Evolutionary conservation across 2,113 vertebrate species (phyloP), one percentile per base, ranked within the genome.

Genomic region (Centropus bengalensis): DNA sequence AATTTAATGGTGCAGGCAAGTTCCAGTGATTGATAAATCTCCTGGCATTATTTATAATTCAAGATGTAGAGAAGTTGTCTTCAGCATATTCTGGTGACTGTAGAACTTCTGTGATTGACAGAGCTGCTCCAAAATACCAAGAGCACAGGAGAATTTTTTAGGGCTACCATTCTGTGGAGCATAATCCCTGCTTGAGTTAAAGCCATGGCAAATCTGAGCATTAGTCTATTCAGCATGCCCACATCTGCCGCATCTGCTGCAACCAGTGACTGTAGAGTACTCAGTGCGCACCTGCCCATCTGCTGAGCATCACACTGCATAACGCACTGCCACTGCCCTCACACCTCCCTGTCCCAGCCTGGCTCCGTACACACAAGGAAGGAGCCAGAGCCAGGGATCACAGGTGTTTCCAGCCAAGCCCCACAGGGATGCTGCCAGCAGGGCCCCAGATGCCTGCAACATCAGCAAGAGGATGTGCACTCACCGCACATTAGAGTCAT

Each of bases 401-500:
- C 84, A 90, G 73, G 86, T 69, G 93, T 54, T 92, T 77, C 76
- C 91, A 33, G 19, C 3, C 0, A 62, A 79, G 63, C 30, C 20
- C 30, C 0, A 0, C 24, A 4, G 28, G 63, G 92, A 56, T 4
- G 44, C 73, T 66, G 91, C 60, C 62, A 27, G 74, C 60, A 33
- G 23, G 18, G 33, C 49, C 79, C 18, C 13, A 5, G 44, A 28
- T 3, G 2, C 67, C 38, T 0, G 2, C 67, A 33, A 4, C 4
- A 1, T 6, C 54, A 20, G 71, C 0, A 0, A 75, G 33, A 40
- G 38, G 66, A 33, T 56, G 58, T n/a, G 1, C 14, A 1, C 47
- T 38, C 2, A 0, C 10, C 3, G 0, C 10, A 8, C 2, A 0
- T 3, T 0, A 45, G 10, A 58, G 14, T 45, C 6, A 0, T 13